Evolutionary conservation across 30 jellyfish, hydroid and myxozoan genomes (phyloP), one percentile per base, ranked within the genome.

Genomic region (Cassiopea andromeda): DNA sequence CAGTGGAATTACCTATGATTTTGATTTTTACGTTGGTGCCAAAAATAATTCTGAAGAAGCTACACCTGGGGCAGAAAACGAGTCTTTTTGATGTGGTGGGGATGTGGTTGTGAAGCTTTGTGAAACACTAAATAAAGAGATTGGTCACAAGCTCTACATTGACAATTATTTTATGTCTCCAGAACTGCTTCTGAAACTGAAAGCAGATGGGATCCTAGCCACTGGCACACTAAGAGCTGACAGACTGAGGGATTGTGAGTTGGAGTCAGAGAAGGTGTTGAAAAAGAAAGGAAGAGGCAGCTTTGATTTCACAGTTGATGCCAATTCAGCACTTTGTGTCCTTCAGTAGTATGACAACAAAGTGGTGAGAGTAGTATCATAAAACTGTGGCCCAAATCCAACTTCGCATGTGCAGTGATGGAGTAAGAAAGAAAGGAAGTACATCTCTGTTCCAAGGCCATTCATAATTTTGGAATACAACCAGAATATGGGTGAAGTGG

Each of bases 341-440:
- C 82, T 83, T 14, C 49, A 85, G 71, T 90, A 92, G 97, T 90
- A 49, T 69, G 96, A 90, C 84, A 90, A 68, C 91, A 84, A 77
- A 71, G 66, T 89, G 45, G 94, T 89, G 47, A 86, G 69, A 44
- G 46, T 89, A 74, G 87, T 69, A 43, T 80, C 93, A 43, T 19
- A 60, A 12, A 81, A 88, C 44, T 87, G 93, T 80, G 93, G 87
- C 7, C n/a, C 77, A 77, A 80, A 60, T 6, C 79, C 79, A 1
- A 19, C 80, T 80, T 80, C 89, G 8, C 9, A 81, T 81, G 81
- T 19, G 69, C 69, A 81, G 72, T 17, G 89, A 44, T 80, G 69
- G 79, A 80, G 78, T 59, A 80, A 80, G 64, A 80, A 80, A 80
- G 64, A 80, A 46, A 80, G 27, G 14, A 80, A 80, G 67, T 7